Conservation (phyloP, 2,888 invertebrate species). For the Ophion ventricosus region DNA sequence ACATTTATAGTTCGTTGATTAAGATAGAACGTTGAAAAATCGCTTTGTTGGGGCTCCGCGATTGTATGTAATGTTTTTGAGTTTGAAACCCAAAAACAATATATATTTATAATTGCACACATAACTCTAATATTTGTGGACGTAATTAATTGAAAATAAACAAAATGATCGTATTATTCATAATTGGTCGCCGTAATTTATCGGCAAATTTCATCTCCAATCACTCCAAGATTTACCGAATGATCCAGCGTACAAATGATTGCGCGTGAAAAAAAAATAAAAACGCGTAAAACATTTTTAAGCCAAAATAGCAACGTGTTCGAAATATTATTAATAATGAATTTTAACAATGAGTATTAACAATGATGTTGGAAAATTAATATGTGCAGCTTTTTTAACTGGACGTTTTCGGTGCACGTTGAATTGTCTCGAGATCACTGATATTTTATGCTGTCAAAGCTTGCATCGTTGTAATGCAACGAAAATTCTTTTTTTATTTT, state of each 20-base stretch:
- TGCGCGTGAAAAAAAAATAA: not conserved
- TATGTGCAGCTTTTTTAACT: not conserved
- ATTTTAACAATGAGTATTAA: not conserved
- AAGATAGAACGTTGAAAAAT: conserved; percentile 56
- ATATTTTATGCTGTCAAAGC: not conserved
- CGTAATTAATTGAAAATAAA: conserved; percentile 1
- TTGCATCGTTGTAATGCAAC: too few species aligned
- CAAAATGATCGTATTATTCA: conserved; percentile 1
- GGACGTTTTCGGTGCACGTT: not conserved
- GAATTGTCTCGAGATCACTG: not conserved
- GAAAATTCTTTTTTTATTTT: too few species aligned
- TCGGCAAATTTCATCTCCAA: conserved; percentile 1
- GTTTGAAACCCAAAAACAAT: not conserved
- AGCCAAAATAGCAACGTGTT: not conserved
- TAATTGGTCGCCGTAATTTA: not conserved
- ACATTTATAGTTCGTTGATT: conserved; percentile 60
- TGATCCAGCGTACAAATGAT: not conserved
- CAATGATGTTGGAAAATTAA: not conserved
- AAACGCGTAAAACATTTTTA: not conserved
- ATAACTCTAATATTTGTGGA: conserved; percentile 6
- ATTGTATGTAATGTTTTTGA: conserved; percentile 18
- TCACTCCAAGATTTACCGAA: not conserved
- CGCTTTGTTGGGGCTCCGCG: conserved; percentile 32
- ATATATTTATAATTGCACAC: conserved; percentile 25
- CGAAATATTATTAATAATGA: not conserved